These are phyloP conservation scores for Ptychodera flava DNA, from an alignment of 35 echinoderm and acorn worm genomes.

Conservation along the genomic window DNA sequence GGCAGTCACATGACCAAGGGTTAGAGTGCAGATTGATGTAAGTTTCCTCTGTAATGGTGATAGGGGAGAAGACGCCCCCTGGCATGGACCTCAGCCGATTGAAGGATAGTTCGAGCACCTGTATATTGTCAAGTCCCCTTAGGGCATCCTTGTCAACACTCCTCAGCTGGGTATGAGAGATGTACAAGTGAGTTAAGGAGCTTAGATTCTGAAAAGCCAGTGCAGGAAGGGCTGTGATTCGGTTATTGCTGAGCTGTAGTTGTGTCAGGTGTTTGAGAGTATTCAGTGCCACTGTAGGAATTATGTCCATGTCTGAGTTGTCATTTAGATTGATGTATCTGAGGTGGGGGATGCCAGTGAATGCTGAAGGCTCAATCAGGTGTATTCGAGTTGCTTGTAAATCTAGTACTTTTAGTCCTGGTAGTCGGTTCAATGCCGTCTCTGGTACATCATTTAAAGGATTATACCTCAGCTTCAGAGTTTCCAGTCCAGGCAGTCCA, in stretches of 20 bases:
- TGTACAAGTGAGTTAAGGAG: too few species aligned
- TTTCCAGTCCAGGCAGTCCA: slow-evolving; percentile 14
- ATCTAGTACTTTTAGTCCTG: slow-evolving; percentile 17
- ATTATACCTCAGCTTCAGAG: slow-evolving; percentile 41
- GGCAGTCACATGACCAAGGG: slow-evolving; percentile 12
- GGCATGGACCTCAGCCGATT: slow-evolving; percentile 24
- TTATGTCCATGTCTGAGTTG: slow-evolving; percentile 23
- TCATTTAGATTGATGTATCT: slow-evolving; percentile 23
- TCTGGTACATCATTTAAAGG: slow-evolving; percentile 6
- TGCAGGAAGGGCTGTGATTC: too few species aligned
- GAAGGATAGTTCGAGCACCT: slow-evolving; percentile 24
- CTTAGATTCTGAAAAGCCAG: too few species aligned
- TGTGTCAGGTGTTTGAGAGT: slow-evolving; percentile 10
- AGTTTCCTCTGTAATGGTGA: slow-evolving; percentile 1
- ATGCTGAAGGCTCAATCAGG: slow-evolving; percentile 10
- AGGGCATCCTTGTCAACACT: slow-evolving; percentile 6
- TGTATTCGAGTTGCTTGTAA: slow-evolving; percentile 24
- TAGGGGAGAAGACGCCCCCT: slow-evolving; percentile 5
- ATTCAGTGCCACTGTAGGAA: slow-evolving; percentile 17
- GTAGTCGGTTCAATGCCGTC: slow-evolving; percentile 17
- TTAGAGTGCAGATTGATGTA: slow-evolving; percentile 21
- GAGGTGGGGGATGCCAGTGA: slow-evolving; percentile 11
- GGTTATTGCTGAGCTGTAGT: slow-evolving; percentile 20
- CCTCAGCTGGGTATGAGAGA: too few species aligned
- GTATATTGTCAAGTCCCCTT: slow-evolving; percentile 15